Percentiles rank a stretch among this genome's conserved stretches.
Evolutionary conservation across 2,888 invertebrate genomes (phyloP).

Genomic region (Drosophila phalerata): DNA sequence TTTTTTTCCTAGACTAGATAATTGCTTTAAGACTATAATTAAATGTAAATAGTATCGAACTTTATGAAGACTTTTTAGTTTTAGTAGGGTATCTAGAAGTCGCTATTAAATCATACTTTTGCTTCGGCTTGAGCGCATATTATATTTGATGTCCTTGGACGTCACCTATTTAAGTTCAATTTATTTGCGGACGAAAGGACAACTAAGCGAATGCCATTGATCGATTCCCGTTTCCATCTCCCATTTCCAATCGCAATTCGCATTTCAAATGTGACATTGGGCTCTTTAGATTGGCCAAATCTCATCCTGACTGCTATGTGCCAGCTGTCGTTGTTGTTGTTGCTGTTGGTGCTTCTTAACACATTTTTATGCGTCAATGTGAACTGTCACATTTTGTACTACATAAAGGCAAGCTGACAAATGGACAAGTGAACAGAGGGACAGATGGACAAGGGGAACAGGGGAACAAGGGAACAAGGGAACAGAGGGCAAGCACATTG

Average conservation of each 20-base stretch:
- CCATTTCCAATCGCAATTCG: conserved; percentile 21
- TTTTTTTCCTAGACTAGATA: too few species aligned
- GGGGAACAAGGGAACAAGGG: neutral
- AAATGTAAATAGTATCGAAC: too few species aligned
- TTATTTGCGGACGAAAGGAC: conserved; percentile 70
- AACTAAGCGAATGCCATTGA: conserved; percentile 67
- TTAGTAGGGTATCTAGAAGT: neutral
- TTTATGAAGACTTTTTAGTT: too few species aligned
- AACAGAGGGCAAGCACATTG: conserved; percentile 1
- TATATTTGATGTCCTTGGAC: conserved; percentile 72
- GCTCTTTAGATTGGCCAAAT: conserved; percentile 70
- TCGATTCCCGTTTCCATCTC: conserved; percentile 58
- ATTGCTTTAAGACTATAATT: too few species aligned
- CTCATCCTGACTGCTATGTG: conserved; percentile 63
- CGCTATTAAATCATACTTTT: conserved; percentile 37
- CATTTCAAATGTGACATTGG: conserved; percentile 57
- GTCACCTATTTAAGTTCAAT: conserved; percentile 78
- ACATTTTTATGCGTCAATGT: conserved; percentile 62
- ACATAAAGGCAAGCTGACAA: conserved; percentile 16
- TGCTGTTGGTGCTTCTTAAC: conserved; percentile 48
- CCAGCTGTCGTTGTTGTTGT: conserved; percentile 14
- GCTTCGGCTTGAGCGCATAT: conserved; percentile 49
- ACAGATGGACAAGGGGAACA: neutral
- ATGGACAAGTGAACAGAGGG: neutral
- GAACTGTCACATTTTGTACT: conserved; percentile 74